Base-by-base conservation (phyloP, 2,113 vertebrate species). In the Ptyas mucosa region DNA sequence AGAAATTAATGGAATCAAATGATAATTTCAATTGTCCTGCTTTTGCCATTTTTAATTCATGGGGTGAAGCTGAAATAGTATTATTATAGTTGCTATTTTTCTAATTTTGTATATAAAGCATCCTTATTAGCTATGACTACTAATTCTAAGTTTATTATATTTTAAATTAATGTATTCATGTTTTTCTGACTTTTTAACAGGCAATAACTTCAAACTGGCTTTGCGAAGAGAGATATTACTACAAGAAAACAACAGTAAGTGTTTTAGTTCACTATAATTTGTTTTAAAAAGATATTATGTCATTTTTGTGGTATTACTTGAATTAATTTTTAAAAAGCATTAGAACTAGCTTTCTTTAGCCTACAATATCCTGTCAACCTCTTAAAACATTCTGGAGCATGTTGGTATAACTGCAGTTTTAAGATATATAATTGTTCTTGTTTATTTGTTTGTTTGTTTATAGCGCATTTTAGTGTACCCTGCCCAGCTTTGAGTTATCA, bases 181-280 rank as follows among this genome's bases (percentile, higher is more conserved):
- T 95, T 95, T 57, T 94, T 81, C 3, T 91, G 88, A 91, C 43
- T 97, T 96, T 94, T 96, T 96, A 94, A 97, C 96, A 98, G 98
- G 94, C 91, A 95, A 88, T 95, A 96, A 95, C 96, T 97, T 96
- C 93, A 90, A 92, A 88, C 5, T 93, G 93, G 90, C 10, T 0
- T 49, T 55, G 93, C 94, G 94, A 95, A 95, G 92, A 5, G 58
- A 92, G 93, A 95, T 91, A 94, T 93, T 93, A n/a, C 95, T 94
- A 29, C 75, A 92, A 92, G 52, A 26, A 97, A 96, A 18, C 91
- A 97, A 96, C 91, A 93, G 97, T 98, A 97, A 98, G 98, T 98
- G n/a, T 53, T 96, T 93, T 34, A 92, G 1, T 90, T 55, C 92
- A 10, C 91, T 94, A 24, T 53, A 91, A 87, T 2, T 89, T 96